Conservation (phyloP, 2,888 invertebrate species). For the Macropis europaea region DNA sequence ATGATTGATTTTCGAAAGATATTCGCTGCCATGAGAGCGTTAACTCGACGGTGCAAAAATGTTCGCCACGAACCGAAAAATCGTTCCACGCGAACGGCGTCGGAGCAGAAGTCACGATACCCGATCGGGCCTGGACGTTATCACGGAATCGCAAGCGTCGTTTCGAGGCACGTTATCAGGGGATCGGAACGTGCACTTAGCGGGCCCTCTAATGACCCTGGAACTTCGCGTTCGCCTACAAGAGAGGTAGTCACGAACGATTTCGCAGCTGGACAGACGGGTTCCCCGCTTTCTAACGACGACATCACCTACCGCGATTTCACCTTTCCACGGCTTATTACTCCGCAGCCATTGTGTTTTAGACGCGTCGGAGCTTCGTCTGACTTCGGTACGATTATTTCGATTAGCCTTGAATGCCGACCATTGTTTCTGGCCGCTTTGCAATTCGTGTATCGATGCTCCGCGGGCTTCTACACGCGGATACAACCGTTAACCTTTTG, state of each 20-base stretch:
- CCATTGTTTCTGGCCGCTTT: conserved; percentile 48
- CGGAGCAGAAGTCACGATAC: conserved; percentile 1
- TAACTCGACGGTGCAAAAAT: too few species aligned
- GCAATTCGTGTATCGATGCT: conserved; percentile 43
- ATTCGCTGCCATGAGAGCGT: too few species aligned
- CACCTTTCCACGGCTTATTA: conserved; percentile 37
- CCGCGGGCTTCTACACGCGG: conserved; percentile 53
- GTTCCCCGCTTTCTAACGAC: conserved; percentile 13
- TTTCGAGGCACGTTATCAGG: conserved; percentile 34
- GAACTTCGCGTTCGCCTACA: neutral
- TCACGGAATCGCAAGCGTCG: conserved; percentile 34
- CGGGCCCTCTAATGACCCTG: conserved; percentile 14
- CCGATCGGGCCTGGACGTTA: conserved; percentile 16
- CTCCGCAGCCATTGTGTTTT: conserved; percentile 32
- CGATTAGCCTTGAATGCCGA: conserved; percentile 54
- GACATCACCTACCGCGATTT: conserved; percentile 29
- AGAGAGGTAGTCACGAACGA: conserved; percentile 21
- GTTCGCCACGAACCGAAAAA: too few species aligned
- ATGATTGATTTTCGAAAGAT: too few species aligned
- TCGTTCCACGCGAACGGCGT: conserved; percentile 10
- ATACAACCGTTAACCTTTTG: conserved; percentile 67
- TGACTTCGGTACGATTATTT: conserved; percentile 38
- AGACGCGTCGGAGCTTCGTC: conserved; percentile 16
- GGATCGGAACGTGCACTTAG: conserved; percentile 10
- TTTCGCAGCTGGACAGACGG: neutral